Conservation (phyloP, 2,888 invertebrate genomes). For the Elegia similella region DNA sequence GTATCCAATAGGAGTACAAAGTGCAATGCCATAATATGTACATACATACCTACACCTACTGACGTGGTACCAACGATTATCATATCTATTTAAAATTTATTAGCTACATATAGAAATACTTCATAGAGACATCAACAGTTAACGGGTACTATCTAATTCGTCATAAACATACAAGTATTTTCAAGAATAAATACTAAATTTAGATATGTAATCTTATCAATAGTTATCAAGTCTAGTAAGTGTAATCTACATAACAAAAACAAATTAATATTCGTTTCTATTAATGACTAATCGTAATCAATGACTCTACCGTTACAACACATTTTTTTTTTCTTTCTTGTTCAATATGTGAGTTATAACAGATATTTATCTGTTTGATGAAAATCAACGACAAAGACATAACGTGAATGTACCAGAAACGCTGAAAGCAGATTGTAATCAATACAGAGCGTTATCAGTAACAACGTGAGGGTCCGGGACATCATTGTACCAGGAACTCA, state of each 20-base stretch:
- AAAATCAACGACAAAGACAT: too few species aligned
- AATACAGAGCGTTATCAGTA: too few species aligned
- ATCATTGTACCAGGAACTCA: neutral
- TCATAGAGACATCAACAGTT: neutral
- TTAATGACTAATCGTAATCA: neutral
- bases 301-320: neutral
- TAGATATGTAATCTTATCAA: constrained; percentile 9
- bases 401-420: too few species aligned
- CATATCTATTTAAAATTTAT: neutral
- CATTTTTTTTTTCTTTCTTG: neutral
- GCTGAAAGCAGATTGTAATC: too few species aligned
- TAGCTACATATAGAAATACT: neutral
- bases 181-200: constrained; percentile 13
- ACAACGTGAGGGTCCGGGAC: neutral
- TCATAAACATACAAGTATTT: constrained; percentile 9
- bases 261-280: constrained; percentile 1
- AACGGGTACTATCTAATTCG: neutral
- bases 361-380: too few species aligned
- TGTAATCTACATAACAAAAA: neutral
- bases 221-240: neutral
- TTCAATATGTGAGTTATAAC: too few species aligned
- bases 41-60: neutral
- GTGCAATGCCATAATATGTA: neutral
- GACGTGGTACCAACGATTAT: neutral
- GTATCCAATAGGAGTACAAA: too few species aligned